phyloP scores from a whole-genome alignment of 2,797 vertebrate species.

The Syngnathus rostellatus region DNA sequence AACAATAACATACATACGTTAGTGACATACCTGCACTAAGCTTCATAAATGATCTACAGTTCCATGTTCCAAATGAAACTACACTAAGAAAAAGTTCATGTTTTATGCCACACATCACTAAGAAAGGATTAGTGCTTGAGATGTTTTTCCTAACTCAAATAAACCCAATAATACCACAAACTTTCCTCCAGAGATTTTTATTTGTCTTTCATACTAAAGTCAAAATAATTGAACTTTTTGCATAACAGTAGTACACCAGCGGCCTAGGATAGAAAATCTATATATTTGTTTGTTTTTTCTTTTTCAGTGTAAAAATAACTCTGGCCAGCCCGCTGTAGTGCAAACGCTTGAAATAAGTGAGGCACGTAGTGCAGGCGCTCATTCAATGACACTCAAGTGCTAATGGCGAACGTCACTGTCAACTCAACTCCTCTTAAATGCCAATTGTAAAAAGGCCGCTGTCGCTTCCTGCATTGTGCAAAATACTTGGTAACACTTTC shows the following conservation, averaged over 20 bases:
- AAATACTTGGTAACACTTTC: not conserved
- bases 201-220: constrained; percentile 47
- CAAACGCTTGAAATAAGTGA: constrained; percentile 63
- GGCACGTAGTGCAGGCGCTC: constrained; percentile 52
- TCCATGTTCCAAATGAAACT: too few relatives aligned
- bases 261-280: constrained; percentile 48
- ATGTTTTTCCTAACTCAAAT: not conserved
- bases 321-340: constrained; percentile 59
- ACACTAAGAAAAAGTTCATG: too few relatives aligned
- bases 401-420: constrained; percentile 13
- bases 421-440: not conserved
- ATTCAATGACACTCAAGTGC: constrained; percentile 53
- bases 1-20: too few relatives aligned
- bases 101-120: too few relatives aligned
- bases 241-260: constrained; percentile 65
- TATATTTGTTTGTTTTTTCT: constrained; percentile 12
- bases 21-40: too few relatives aligned
- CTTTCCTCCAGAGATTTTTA: constrained; percentile 43
- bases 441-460: not conserved
- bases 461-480: not conserved
- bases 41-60: too few relatives aligned
- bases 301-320: constrained; percentile 65
- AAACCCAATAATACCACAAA: not conserved
- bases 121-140: too few relatives aligned
- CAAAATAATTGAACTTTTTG: constrained; percentile 43